These are phyloP conservation scores for Stegodyphus dumicola DNA, from an alignment of 1,140 invertebrate species.

Conservation along the genomic window DNA sequence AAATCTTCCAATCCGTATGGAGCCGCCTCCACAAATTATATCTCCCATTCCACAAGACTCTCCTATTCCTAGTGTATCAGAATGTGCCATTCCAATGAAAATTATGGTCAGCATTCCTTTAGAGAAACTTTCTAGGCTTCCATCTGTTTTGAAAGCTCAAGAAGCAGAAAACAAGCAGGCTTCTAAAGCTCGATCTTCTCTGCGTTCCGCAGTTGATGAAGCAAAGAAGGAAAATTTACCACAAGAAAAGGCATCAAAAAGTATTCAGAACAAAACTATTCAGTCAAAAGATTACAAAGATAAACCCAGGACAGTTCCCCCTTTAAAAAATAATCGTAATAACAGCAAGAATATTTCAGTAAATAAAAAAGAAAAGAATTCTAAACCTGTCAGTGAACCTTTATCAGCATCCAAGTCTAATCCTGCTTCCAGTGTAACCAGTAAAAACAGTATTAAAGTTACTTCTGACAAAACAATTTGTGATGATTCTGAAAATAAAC, in stretches of 20 bases:
- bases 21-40: constrained; percentile 7
- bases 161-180: background rate
- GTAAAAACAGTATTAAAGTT: constrained; percentile 39
- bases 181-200: background rate
- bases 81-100: constrained; percentile 38
- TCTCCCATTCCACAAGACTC: constrained; percentile 53
- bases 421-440: constrained; percentile 27
- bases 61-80: background rate
- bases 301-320: constrained; percentile 7
- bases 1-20: constrained; percentile 11
- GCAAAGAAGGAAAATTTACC: background rate
- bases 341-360: constrained; percentile 5
- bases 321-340: constrained; percentile 23
- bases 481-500: constrained; percentile 26
- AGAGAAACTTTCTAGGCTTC: constrained; percentile 22
- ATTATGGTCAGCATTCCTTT: constrained; percentile 56
- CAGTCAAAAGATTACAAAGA: constrained; percentile 45
- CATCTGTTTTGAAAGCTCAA: background rate
- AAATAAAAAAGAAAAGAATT: constrained; percentile 11
- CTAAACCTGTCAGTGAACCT: constrained; percentile 10
- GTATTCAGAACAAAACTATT: background rate
- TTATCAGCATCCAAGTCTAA: background rate
- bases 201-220: background rate
- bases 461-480: constrained; percentile 8
- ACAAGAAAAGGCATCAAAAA: constrained; percentile 7